A percentile compares a stretch with the other conserved stretches of the same genome.
Evolutionary conservation across 2,888 invertebrate species (phyloP).

Genomic region (Anarsia innoxiella): DNA sequence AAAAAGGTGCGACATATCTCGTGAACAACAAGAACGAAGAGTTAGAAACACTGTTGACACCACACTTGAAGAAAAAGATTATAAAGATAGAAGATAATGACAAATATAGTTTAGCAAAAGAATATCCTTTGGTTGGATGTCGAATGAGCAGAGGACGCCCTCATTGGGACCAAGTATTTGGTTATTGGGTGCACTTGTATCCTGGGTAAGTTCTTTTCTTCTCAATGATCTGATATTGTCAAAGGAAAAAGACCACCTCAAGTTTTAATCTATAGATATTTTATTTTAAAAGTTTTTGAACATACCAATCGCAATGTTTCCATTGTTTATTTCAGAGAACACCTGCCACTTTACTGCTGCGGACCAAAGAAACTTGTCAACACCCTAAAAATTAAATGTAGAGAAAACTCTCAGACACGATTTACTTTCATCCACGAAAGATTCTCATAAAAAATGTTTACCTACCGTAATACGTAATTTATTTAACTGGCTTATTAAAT

Average conservation of each 20-base stretch:
- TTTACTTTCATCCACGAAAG: slow-evolving; percentile 61
- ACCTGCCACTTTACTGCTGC: slow-evolving; percentile 59
- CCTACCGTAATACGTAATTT: neutral
- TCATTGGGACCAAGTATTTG: slow-evolving; percentile 64
- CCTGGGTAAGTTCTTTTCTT: slow-evolving; percentile 62
- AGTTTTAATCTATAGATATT: too few relatives aligned
- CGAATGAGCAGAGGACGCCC: slow-evolving; percentile 59
- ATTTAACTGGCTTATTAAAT: too few relatives aligned
- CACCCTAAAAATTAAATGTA: slow-evolving; percentile 50
- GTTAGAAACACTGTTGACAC: slow-evolving; percentile 42
- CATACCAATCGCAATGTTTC: too few relatives aligned
- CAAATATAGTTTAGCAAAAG: slow-evolving; percentile 37
- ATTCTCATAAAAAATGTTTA: slow-evolving; percentile 38
- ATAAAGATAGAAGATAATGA: slow-evolving; percentile 28
- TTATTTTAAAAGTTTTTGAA: too few relatives aligned
- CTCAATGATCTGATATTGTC: too few relatives aligned
- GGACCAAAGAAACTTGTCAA: slow-evolving; percentile 70
- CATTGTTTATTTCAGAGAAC: slow-evolving; percentile 42
- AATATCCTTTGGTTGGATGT: slow-evolving; percentile 56
- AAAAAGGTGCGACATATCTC: slow-evolving; percentile 23
- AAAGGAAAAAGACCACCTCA: too few relatives aligned
- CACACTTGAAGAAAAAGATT: slow-evolving; percentile 35
- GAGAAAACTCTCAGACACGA: slow-evolving; percentile 50
- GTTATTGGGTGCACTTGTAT: slow-evolving; percentile 68
- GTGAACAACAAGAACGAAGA: slow-evolving; percentile 26